These are phyloP conservation scores for Hippoglossus hippoglossus DNA, from an alignment of 2,797 vertebrate species.

Conservation along the genomic window DNA sequence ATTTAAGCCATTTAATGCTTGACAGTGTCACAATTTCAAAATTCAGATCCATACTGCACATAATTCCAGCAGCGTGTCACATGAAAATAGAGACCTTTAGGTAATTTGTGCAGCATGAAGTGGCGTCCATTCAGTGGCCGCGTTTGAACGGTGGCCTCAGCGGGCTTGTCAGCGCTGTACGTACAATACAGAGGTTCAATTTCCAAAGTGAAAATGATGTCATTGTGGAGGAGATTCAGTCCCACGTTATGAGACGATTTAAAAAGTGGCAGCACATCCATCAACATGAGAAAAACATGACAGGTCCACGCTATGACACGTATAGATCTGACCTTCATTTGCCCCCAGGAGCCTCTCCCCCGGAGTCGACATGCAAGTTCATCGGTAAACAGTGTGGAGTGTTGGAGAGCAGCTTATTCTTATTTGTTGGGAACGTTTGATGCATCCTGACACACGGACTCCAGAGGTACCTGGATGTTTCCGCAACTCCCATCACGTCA, in stretches of 20 bases:
- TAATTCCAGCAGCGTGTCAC: conserved; percentile 47
- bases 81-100: conserved; percentile 47
- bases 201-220: conserved; percentile 68
- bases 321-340: conserved; percentile 75
- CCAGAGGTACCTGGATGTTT: conserved; percentile 32
- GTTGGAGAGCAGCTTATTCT: conserved; percentile 55
- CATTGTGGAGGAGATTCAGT: conserved; percentile 67
- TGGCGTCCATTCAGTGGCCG: conserved; percentile 8
- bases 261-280: conserved; percentile 62
- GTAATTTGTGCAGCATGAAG: conserved; percentile 49
- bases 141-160: conserved; percentile 40
- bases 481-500: conserved; percentile 51
- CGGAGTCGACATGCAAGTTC: conserved; percentile 60
- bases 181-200: conserved; percentile 67
- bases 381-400: conserved; percentile 53
- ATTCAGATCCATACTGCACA: conserved; percentile 39
- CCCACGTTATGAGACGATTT: conserved; percentile 61
- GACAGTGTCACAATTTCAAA: conserved; percentile 63
- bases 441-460: conserved; percentile 52
- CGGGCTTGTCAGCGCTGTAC: conserved; percentile 41
- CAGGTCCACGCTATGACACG: conserved; percentile 51
- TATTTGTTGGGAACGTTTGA: conserved; percentile 52
- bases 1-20: conserved; percentile 62
- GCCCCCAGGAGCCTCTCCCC: conserved; percentile 59
- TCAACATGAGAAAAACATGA: conserved; percentile 78